phyloP scores from a whole-genome alignment of 2,797 vertebrate species.

The Erithacus rubecula region DNA sequence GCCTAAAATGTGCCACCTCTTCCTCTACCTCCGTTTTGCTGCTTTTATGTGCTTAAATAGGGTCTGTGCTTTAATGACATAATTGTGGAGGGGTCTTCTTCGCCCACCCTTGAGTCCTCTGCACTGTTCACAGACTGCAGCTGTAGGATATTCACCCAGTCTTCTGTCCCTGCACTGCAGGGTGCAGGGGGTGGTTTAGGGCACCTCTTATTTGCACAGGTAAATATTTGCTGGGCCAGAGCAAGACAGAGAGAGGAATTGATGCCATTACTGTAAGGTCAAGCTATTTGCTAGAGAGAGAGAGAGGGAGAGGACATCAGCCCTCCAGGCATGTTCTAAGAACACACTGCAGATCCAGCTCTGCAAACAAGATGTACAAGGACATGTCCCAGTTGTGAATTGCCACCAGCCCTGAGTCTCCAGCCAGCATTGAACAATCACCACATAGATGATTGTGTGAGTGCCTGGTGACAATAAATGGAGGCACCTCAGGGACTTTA shows the following conservation, averaged over 20 bases:
- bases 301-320: not conserved
- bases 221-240: conserved; percentile 1
- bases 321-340: not conserved
- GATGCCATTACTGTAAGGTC: not conserved
- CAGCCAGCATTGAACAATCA: not conserved
- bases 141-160: not conserved
- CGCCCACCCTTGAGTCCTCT: not conserved
- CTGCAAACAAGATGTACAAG: not conserved
- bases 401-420: not conserved
- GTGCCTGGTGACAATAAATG: not conserved
- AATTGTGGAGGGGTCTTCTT: not conserved
- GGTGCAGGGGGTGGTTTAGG: not conserved
- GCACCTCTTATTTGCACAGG: not conserved
- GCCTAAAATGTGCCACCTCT: not conserved
- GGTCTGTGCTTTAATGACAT: not conserved
- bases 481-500: not conserved
- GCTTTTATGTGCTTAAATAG: not conserved
- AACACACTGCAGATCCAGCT: not conserved
- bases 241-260: not conserved
- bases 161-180: not conserved
- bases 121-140: not conserved
- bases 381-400: not conserved
- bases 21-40: not conserved
- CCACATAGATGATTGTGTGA: not conserved
- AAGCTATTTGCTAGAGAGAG: not conserved